These are phyloP conservation scores for Lithodes maja DNA, from an alignment of 2,888 invertebrate genomes.

Conservation along the genomic window DNA sequence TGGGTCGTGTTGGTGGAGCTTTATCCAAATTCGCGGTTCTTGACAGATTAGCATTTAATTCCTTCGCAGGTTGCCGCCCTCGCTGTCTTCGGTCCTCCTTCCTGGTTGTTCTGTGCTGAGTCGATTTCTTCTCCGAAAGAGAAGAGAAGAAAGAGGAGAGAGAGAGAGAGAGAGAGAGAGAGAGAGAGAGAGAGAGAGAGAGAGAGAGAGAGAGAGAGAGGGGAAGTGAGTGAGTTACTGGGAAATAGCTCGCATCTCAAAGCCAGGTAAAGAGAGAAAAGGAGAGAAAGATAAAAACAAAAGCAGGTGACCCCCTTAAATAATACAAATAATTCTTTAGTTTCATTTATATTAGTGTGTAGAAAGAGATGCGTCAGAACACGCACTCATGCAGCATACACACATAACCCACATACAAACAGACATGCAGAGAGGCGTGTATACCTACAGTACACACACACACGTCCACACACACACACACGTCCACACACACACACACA, in stretches of 20 bases:
- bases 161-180: not conserved
- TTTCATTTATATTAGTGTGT: too few species aligned
- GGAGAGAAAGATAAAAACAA: too few species aligned
- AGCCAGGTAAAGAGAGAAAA: not conserved
- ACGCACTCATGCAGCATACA: too few species aligned
- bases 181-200: conserved; percentile 3
- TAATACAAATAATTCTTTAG: too few species aligned
- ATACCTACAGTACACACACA: not conserved
- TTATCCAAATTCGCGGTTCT: too few species aligned
- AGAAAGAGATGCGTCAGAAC: too few species aligned
- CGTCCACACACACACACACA: conserved; percentile 22
- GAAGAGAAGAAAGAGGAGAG: not conserved
- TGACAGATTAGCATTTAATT: too few species aligned
- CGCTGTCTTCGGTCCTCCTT: too few species aligned
- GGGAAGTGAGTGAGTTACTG: not conserved
- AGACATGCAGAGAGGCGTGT: not conserved
- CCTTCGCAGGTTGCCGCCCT: too few species aligned
- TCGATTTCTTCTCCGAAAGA: not conserved
- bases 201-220: not conserved
- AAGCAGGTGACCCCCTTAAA: too few species aligned
- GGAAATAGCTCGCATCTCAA: not conserved
- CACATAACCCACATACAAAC: not conserved
- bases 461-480: conserved; percentile 1
- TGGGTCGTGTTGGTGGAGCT: too few species aligned
- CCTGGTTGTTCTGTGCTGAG: too few species aligned